phyloP scores from a whole-genome alignment of 2,113 vertebrate genomes.

The Lagopus leucura region DNA sequence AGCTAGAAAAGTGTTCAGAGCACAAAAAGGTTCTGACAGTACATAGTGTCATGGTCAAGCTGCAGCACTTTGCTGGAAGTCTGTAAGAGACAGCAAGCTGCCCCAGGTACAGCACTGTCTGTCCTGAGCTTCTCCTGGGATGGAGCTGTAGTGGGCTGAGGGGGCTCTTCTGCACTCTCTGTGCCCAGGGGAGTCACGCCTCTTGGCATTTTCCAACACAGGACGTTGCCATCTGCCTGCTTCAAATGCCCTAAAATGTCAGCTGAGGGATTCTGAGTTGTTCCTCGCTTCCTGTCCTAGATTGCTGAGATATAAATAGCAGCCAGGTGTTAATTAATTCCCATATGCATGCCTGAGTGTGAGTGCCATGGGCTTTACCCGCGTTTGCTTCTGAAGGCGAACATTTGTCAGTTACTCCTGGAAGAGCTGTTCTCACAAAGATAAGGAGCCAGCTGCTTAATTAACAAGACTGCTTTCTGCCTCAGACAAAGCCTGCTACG shows the following conservation, averaged over 20 bases:
- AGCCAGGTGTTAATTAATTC: conserved; percentile 47
- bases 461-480: conserved; percentile 14
- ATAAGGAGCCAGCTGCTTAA: background rate
- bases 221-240: background rate
- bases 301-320: conserved; percentile 36
- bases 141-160: background rate
- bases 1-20: background rate
- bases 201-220: background rate
- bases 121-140: background rate
- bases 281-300: background rate
- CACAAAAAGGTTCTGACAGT: background rate
- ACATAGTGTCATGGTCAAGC: accelerated
- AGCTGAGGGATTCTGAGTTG: background rate
- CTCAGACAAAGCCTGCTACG: background rate
- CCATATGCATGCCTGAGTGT: background rate
- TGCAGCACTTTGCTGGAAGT: background rate
- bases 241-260: background rate
- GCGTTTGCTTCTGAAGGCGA: background rate
- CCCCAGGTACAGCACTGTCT: background rate
- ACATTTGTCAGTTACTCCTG: background rate
- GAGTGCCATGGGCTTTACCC: background rate
- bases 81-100: background rate
- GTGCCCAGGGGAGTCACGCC: background rate
- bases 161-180: background rate
- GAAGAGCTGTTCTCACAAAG: conserved; percentile 1